phyloP scores from a whole-genome alignment of 2,113 vertebrate species.

The Crotophaga sulcirostris region DNA sequence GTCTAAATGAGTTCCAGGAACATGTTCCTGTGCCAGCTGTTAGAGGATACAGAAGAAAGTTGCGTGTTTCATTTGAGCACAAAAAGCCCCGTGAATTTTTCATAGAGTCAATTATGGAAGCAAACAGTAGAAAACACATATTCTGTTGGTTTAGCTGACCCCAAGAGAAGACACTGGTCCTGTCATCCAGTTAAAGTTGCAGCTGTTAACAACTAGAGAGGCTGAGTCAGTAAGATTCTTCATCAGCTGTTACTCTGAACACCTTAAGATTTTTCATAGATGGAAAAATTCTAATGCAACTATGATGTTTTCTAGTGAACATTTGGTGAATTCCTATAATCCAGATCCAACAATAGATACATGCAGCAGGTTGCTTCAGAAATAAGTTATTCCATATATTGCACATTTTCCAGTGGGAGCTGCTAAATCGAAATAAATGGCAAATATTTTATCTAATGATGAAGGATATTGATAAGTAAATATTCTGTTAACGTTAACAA shows the following conservation, averaged over 20 bases:
- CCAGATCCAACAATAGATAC: neutral
- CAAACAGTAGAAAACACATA: neutral
- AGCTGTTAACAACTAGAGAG: neutral
- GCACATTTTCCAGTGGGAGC: neutral
- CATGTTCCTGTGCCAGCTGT: fast-evolving
- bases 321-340: neutral
- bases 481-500: neutral
- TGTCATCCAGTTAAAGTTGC: neutral
- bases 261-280: neutral
- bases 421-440: neutral
- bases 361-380: neutral
- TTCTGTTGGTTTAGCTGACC: neutral
- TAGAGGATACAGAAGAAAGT: neutral
- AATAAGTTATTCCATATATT: neutral
- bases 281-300: neutral
- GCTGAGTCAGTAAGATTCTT: neutral
- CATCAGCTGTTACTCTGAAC: neutral
- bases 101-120: neutral
- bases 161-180: neutral
- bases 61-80: neutral
- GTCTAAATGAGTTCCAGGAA: neutral
- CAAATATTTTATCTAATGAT: neutral
- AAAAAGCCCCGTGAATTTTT: neutral
- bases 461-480: neutral
- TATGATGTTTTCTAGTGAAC: neutral